phyloP scores from a whole-genome alignment of 30 jellyfish, hydroid and myxozoan genomes.

The Pseudorhiza aurosa region DNA sequence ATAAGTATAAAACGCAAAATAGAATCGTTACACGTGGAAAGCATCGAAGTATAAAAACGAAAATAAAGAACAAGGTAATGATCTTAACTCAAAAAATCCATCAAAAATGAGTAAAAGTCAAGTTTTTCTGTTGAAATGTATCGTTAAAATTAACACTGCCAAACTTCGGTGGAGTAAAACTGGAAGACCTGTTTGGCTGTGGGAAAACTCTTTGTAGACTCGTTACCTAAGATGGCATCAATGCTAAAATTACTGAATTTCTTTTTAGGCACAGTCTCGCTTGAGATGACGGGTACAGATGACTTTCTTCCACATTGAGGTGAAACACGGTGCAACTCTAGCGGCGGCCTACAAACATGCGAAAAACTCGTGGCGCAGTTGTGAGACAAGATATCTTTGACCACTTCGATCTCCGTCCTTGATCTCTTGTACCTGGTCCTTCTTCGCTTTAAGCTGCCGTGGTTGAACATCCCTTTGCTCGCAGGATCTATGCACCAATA shows the following conservation, averaged over 20 bases:
- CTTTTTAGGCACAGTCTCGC: conserved; percentile 12
- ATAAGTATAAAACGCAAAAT: no score
- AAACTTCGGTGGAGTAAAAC: conserved; percentile 34
- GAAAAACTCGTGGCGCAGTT: background rate
- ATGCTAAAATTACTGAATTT: conserved; percentile 51
- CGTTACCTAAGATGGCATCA: conserved; percentile 50
- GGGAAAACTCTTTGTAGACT: background rate
- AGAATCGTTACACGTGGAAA: no score
- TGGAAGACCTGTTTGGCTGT: conserved; percentile 16
- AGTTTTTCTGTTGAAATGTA: no score
- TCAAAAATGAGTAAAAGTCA: no score
- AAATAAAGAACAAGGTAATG: no score
- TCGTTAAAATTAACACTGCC: conserved; percentile 54
- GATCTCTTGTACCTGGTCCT: conserved; percentile 52
- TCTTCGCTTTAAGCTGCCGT: conserved; percentile 71
- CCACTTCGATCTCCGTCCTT: conserved; percentile 45
- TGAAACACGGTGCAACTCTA: background rate
- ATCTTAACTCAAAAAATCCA: no score
- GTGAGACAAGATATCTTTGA: conserved; percentile 2
- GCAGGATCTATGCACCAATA: conserved; percentile 68
- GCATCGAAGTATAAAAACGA: no score
- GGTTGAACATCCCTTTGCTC: conserved; percentile 70
- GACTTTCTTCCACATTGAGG: conserved; percentile 5
- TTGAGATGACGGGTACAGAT: background rate
- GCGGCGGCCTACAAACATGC: background rate